Evolutionary conservation across 2,797 vertebrate genomes (phyloP).

Genomic region (Acestrorhynchus altus): DNA sequence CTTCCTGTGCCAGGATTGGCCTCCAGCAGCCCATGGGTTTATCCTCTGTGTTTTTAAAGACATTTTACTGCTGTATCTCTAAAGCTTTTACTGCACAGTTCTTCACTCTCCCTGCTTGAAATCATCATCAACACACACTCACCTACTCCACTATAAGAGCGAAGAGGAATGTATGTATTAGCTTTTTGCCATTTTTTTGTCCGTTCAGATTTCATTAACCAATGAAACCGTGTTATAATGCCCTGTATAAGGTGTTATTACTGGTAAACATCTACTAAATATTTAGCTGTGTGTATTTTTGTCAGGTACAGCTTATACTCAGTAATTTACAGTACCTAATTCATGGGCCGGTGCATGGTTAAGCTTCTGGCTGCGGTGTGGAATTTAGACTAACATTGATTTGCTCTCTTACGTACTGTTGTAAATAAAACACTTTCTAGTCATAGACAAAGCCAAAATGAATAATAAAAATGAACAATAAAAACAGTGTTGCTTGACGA

Average conservation of each 20-base stretch:
- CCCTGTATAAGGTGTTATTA: neutral
- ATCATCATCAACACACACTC: conserved; percentile 20
- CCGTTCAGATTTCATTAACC: neutral
- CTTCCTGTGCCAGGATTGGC: conserved; percentile 60
- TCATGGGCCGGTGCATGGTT: neutral
- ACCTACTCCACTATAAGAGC: conserved; percentile 8
- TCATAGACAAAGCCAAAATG: conserved; percentile 23
- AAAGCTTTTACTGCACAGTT: conserved; percentile 39
- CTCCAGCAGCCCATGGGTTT: conserved; percentile 48
- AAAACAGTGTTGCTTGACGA: conserved; percentile 36
- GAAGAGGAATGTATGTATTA: neutral
- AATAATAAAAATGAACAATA: conserved; percentile 38
- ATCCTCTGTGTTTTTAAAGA: conserved; percentile 46
- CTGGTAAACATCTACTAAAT: neutral
- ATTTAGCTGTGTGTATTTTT: neutral
- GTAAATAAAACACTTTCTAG: conserved; percentile 39
- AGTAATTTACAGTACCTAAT: neutral
- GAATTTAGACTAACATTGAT: conserved; percentile 17
- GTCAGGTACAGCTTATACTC: neutral
- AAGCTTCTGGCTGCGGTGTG: neutral
- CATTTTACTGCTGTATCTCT: conserved; percentile 47
- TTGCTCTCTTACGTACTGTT: conserved; percentile 16
- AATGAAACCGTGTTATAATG: neutral
- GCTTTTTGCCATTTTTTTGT: neutral
- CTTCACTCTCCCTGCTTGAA: neutral